Conservation (phyloP, 1,140 invertebrate species). For the Elysia chlorotica region DNA sequence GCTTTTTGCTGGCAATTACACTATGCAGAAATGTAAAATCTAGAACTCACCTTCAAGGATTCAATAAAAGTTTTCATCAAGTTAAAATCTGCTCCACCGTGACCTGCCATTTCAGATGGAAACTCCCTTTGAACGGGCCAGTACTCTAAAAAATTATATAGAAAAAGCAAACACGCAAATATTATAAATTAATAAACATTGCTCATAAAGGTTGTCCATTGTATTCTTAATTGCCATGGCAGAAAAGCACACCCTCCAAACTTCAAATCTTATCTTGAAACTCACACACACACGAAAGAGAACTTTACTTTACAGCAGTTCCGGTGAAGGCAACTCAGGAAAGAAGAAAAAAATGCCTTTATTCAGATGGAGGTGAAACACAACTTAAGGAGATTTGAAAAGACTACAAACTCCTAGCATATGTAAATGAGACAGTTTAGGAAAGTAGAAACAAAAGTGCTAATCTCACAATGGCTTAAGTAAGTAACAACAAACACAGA, state of each 20-base stretch:
- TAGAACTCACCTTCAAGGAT: conserved; percentile 50
- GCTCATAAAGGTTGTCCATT: no score
- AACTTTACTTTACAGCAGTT: neutral
- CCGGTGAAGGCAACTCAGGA: neutral
- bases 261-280: no score
- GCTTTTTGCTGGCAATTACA: no score
- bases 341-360: neutral
- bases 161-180: no score
- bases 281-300: no score
- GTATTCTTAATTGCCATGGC: no score
- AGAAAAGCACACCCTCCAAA: no score
- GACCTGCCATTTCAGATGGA: conserved; percentile 38
- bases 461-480: no score
- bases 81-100: conserved; percentile 60
- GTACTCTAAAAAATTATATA: neutral
- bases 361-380: neutral
- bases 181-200: no score
- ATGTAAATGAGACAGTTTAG: neutral
- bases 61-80: conserved; percentile 59
- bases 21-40: no score
- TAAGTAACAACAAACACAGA: no score
- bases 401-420: neutral
- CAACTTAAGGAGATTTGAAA: neutral
- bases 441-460: no score
- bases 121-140: neutral